These are phyloP conservation scores for Apostichopus leukothele DNA, from an alignment of 53 echinoderm and acorn worm genomes.

Conservation along the genomic window DNA sequence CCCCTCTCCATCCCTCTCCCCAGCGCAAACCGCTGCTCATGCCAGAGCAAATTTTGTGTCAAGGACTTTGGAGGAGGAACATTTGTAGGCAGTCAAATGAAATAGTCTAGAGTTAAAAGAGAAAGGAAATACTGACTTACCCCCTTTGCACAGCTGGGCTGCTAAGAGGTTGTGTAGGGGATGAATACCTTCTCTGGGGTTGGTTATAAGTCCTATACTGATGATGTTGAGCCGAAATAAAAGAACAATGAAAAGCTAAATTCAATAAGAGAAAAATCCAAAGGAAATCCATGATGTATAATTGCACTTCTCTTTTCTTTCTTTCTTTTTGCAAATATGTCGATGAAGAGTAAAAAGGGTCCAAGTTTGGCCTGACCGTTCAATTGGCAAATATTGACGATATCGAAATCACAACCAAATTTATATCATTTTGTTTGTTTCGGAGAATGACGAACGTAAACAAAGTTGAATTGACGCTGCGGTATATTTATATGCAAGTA, in stretches of 20 bases:
- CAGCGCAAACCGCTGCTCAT: too few species aligned
- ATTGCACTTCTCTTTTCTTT: not conserved
- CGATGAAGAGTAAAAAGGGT: not conserved
- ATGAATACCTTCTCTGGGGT: constrained; percentile 18
- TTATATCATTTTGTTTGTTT: not conserved
- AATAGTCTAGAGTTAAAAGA: too few species aligned
- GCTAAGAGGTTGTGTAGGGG: not conserved
- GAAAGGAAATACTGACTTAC: not conserved
- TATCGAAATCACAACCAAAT: not conserved
- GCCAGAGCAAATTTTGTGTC: too few species aligned
- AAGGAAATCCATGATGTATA: constrained; percentile 6
- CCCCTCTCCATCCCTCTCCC: too few species aligned
- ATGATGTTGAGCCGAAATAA: not conserved
- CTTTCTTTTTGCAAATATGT: not conserved
- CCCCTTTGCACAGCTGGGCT: not conserved
- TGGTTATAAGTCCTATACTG: not conserved
- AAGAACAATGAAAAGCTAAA: not conserved
- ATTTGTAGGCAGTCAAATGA: too few species aligned
- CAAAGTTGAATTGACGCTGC: not conserved
- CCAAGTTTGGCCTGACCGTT: not conserved
- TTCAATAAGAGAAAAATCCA: constrained; percentile 14
- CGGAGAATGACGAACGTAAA: not conserved
- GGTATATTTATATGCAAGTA: not conserved
- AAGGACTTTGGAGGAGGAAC: too few species aligned
- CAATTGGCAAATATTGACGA: not conserved